Base-by-base conservation (phyloP, 2,797 vertebrate species). In the Pelochelys cantorii region DNA sequence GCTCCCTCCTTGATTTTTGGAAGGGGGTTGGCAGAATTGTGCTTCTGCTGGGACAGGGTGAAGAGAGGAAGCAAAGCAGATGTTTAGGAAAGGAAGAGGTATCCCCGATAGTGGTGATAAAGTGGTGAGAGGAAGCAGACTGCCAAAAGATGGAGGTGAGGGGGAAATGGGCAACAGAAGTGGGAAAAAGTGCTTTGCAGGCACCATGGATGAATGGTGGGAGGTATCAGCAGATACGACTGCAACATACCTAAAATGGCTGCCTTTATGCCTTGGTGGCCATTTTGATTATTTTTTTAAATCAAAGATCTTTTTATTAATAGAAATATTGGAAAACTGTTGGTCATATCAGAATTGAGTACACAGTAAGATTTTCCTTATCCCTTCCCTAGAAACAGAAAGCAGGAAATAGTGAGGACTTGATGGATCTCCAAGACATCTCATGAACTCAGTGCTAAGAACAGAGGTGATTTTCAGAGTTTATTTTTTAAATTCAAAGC, bases 401-500 rank as follows among this genome's bases (percentile, higher is more conserved):
- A 84, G 86, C 0, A 23, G 85, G 79, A 5, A 25, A 84, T 54
- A 71, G 57, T 59, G 55, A 75, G 79, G 12, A 89, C 56, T 75
- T 18, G 11, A 86, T 91, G 81, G 74, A 48, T 88, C 75, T 94
- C 42, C 71, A 79, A 88, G 85, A 79, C 54, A 53, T 54, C 90
- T 94, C 0, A 0, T 55, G 86, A 86, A 53, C 62, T 78, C 75
- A 12, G 52, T 62, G 2, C 65, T 88, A 92, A 94, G 84, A 95
- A 92, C 83, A 95, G 88, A 89, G 85, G 57, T 11, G 5, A 75
- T 96, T 94, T 94, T 93, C 75, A 89, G 89, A 83, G 78, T 90
- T 95, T 60, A 86, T 78, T 87, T 97, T 91, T 94, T 92, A 79
- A 83, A 93, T 89, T 95, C 86, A 95, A 81, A 53, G 29, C 53